These are phyloP conservation scores for Catocala nupta DNA, from an alignment of 2,888 invertebrate genomes.

Conservation along the genomic window DNA sequence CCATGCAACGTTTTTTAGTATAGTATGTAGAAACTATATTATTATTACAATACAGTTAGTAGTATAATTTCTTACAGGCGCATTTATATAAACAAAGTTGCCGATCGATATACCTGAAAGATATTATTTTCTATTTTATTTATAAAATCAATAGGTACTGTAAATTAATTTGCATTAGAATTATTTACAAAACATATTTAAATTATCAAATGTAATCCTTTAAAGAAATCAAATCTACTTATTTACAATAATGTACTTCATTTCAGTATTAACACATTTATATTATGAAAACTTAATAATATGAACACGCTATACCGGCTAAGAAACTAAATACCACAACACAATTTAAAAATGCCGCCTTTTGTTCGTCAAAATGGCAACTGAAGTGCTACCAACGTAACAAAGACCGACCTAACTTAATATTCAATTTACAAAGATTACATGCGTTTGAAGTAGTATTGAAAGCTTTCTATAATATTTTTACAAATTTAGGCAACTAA, in stretches of 20 bases:
- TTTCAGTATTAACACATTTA: background rate
- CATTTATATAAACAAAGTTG: no score
- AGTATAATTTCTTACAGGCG: no score
- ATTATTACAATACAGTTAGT: no score
- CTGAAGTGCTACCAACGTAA: conserved; percentile 62
- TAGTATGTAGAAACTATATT: no score
- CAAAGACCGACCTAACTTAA: conserved; percentile 18
- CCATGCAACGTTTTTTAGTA: no score
- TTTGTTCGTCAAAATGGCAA: conserved; percentile 56
- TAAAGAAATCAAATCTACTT: background rate
- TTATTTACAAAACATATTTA: no score
- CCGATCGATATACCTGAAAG: no score
- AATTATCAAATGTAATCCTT: background rate
- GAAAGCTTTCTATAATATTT: conserved; percentile 14
- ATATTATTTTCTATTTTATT: no score
- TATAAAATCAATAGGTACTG: no score
- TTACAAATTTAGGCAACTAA: conserved; percentile 21
- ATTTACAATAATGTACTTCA: background rate
- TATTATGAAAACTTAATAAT: conserved; percentile 5
- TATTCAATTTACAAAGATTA: conserved; percentile 14
- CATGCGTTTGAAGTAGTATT: background rate
- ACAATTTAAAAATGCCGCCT: conserved; percentile 67
- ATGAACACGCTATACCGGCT: conserved; percentile 48
- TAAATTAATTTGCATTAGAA: no score
- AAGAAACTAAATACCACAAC: conserved; percentile 51